These are phyloP conservation scores for Chelon auratus DNA, from an alignment of 2,797 vertebrate genomes.

Conservation along the genomic window DNA sequence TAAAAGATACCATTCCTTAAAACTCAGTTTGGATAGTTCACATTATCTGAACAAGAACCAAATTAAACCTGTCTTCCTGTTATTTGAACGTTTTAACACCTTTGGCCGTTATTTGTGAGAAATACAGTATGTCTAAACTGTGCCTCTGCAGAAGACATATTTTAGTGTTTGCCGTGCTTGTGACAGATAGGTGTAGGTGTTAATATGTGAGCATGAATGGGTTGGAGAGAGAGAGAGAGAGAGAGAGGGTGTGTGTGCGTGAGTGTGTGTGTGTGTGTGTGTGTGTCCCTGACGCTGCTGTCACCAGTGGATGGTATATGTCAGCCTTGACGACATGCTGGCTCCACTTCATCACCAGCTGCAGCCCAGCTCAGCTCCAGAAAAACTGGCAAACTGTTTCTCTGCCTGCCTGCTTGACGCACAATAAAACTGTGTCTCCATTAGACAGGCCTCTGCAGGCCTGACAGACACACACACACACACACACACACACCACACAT, in stretches of 20 bases:
- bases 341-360: slow-evolving; percentile 83
- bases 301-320: slow-evolving; percentile 81
- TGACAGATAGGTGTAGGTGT: slow-evolving; percentile 5
- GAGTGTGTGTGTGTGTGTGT: slow-evolving; percentile 19
- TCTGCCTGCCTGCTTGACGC: slow-evolving; percentile 70
- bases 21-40: neutral
- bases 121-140: neutral
- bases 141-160: slow-evolving; percentile 15
- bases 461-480: slow-evolving; percentile 20
- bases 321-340: slow-evolving; percentile 83
- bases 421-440: slow-evolving; percentile 79
- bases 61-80: neutral
- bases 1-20: neutral
- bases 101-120: slow-evolving; percentile 9
- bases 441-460: slow-evolving; percentile 70
- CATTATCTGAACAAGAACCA: neutral
- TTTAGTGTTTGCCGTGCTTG: neutral
- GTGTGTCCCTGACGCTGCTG: slow-evolving; percentile 62
- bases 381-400: slow-evolving; percentile 75
- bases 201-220: slow-evolving; percentile 19
- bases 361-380: slow-evolving; percentile 80
- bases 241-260: slow-evolving; percentile 30
- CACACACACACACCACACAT: slow-evolving; percentile 16
- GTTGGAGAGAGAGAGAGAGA: slow-evolving; percentile 3
- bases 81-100: neutral